Evolutionary conservation across 2,888 invertebrate species (phyloP).

Genomic region (Hoplodrina ambigua): DNA sequence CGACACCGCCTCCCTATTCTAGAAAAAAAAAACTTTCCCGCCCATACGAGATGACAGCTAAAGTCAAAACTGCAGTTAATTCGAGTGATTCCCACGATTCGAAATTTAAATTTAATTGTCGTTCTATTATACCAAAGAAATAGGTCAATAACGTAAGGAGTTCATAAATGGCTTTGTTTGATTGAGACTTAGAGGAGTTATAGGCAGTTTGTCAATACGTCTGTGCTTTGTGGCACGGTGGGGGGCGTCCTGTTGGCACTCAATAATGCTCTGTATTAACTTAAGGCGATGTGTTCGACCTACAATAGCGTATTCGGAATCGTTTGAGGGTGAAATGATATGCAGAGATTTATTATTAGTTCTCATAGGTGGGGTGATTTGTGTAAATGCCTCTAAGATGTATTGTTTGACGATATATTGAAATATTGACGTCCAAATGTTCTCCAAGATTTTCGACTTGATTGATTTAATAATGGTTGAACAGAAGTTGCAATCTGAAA

Average conservation of each 20-base stretch:
- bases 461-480: conserved; percentile 28
- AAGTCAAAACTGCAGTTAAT: conserved; percentile 84
- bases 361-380: conserved; percentile 75
- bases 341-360: conserved; percentile 86
- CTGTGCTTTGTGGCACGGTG: conserved; percentile 74
- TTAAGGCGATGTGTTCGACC: conserved; percentile 76
- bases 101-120: conserved; percentile 88
- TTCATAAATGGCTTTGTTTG: conserved; percentile 84
- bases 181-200: conserved; percentile 88
- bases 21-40: conserved; percentile 75
- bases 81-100: conserved; percentile 86
- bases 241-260: conserved; percentile 77
- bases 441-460: conserved; percentile 35
- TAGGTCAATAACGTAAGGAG: conserved; percentile 87
- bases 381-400: conserved; percentile 48
- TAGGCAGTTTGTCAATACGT: conserved; percentile 89
- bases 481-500: conserved; percentile 22
- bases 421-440: conserved; percentile 53
- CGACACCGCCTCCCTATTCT: conserved; percentile 70
- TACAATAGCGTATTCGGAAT: conserved; percentile 78
- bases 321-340: conserved; percentile 88
- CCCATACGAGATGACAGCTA: conserved; percentile 82
- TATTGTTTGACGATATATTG: conserved; percentile 61
- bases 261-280: conserved; percentile 73
- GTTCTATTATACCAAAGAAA: conserved; percentile 87